Evolutionary conservation across 2,888 invertebrate genomes (phyloP).

Genomic region (Palloptera scutellata): DNA sequence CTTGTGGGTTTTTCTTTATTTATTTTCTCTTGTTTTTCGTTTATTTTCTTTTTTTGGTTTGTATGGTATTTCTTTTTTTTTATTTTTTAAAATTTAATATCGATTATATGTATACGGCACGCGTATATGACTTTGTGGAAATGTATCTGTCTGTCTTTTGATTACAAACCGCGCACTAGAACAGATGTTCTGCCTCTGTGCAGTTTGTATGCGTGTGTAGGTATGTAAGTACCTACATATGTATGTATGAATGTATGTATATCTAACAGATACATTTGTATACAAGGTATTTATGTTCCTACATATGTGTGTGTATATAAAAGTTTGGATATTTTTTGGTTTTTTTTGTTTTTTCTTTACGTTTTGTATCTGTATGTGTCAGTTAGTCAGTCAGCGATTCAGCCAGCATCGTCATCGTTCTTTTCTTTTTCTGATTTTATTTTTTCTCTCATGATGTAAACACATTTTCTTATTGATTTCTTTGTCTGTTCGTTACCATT

Average conservation of each 20-base stretch:
- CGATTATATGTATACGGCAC: constrained; percentile 27
- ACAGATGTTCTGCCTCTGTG: no score
- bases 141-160: neutral
- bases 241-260: no score
- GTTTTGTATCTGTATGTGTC: constrained; percentile 5
- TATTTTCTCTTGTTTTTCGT: neutral
- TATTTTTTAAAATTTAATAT: constrained; percentile 28
- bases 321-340: no score
- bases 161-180: neutral
- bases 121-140: constrained; percentile 1
- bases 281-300: no score
- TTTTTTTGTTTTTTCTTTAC: neutral
- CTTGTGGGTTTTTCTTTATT: no score
- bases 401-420: no score
- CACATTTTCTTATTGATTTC: constrained; percentile 2
- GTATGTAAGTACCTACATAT: no score
- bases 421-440: neutral
- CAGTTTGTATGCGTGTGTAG: no score
- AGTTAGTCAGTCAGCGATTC: neutral
- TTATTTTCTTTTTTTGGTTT: no score
- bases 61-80: neutral
- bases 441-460: constrained; percentile 4
- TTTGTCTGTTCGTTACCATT: neutral
- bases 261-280: no score
- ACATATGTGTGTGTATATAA: no score